Conservation (phyloP, 2,113 vertebrate genomes). For the Microtus oregoni region DNA sequence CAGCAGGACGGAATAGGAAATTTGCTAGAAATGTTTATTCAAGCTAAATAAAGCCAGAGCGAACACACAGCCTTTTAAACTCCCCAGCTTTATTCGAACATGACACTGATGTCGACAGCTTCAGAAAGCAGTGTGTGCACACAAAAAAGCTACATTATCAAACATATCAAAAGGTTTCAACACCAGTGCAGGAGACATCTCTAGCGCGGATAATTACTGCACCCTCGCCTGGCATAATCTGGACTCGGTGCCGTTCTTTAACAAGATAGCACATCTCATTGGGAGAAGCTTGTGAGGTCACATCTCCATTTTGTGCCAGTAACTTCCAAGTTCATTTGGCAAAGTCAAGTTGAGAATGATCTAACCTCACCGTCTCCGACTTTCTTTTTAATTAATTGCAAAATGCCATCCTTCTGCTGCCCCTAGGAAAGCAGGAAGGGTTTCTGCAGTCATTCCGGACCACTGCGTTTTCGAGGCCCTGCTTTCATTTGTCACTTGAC, state of each 20-base stretch:
- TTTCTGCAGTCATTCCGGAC: constrained; percentile 46
- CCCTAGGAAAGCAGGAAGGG: neutral
- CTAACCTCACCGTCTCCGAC: constrained; percentile 42
- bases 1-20: constrained; percentile 35
- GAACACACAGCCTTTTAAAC: constrained; percentile 67
- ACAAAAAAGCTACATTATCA: constrained; percentile 75
- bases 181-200: constrained; percentile 30
- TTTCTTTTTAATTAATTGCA: constrained; percentile 75
- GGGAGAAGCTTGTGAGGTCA: constrained; percentile 52
- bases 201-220: constrained; percentile 73
- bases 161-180: constrained; percentile 72
- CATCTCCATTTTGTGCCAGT: constrained; percentile 65
- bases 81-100: constrained; percentile 73
- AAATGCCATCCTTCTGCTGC: neutral
- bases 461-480: constrained; percentile 53
- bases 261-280: constrained; percentile 44
- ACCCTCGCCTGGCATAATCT: constrained; percentile 64
- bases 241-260: constrained; percentile 59
- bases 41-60: constrained; percentile 70
- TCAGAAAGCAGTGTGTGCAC: constrained; percentile 69
- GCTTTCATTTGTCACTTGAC: constrained; percentile 70
- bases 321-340: constrained; percentile 71
- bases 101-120: constrained; percentile 74
- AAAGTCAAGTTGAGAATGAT: constrained; percentile 66
- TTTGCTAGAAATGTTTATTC: constrained; percentile 65